These are phyloP conservation scores for Amphimedon queenslandica DNA, from an alignment of 37 sponge, comb jelly and placozoan species.

Conservation along the genomic window DNA sequence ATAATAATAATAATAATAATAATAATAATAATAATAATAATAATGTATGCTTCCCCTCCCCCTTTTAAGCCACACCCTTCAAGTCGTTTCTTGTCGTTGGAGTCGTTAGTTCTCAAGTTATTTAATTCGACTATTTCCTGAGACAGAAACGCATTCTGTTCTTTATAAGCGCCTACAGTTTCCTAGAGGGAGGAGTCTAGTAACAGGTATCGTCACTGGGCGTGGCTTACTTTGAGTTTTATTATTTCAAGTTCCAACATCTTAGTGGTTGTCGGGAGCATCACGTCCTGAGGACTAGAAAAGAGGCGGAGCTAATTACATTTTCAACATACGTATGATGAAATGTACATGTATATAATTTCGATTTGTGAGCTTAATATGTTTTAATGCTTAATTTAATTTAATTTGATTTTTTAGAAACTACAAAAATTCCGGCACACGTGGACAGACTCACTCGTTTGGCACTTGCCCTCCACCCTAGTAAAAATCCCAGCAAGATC, in stretches of 20 bases:
- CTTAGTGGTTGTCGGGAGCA: constrained; percentile 25
- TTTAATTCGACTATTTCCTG: constrained; percentile 61
- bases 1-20: too few relatives aligned
- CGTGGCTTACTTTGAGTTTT: constrained; percentile 24
- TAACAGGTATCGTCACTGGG: neutral
- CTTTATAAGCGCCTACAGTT: constrained; percentile 60
- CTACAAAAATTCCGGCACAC: neutral
- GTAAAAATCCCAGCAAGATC: too few relatives aligned
- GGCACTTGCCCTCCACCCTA: neutral
- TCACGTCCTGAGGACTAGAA: constrained; percentile 43
- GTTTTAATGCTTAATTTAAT: neutral
- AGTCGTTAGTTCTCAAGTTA: constrained; percentile 41
- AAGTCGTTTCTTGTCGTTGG: neutral
- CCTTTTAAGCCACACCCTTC: too few relatives aligned
- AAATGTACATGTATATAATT: neutral
- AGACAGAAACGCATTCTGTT: constrained; percentile 64
- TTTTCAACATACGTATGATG: neutral
- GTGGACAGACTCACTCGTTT: neutral
- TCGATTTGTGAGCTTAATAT: too few relatives aligned
- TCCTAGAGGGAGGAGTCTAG: constrained; percentile 35
- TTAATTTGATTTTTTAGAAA: neutral
- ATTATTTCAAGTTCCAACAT: constrained; percentile 31
- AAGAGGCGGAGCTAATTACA: neutral
- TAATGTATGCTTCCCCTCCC: too few relatives aligned
- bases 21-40: neutral